A percentile compares a stretch with the other conserved stretches of the same genome.
Evolutionary conservation across 1,140 invertebrate species (phyloP).

Genomic region (Cydia amplana): DNA sequence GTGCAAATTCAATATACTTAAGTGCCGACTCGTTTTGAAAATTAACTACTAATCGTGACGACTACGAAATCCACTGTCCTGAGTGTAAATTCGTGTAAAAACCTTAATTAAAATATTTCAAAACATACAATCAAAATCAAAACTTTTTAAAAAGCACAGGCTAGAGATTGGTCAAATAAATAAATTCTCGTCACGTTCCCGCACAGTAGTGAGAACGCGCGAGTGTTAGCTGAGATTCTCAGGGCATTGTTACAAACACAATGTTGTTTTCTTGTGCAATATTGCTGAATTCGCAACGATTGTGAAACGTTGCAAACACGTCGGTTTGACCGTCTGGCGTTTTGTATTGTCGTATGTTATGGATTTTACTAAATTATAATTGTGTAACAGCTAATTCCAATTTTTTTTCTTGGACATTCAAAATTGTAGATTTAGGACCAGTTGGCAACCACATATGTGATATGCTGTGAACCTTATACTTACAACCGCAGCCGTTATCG

Average conservation of each 20-base stretch:
- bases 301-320: conserved; percentile 59
- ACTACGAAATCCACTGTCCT: too few species aligned
- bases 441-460: too few species aligned
- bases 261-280: conserved; percentile 70
- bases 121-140: too few species aligned
- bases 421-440: too few species aligned
- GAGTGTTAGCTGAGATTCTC: conserved; percentile 51
- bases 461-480: too few species aligned
- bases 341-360: conserved; percentile 56
- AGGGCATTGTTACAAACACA: conserved; percentile 57
- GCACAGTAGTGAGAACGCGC: conserved; percentile 44
- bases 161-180: conserved; percentile 31
- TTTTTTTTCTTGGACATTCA: too few species aligned
- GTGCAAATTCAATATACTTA: too few species aligned
- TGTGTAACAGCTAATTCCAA: not conserved
- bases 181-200: conserved; percentile 37
- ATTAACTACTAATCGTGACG: too few species aligned
- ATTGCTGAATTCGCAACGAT: conserved; percentile 60
- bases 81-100: too few species aligned
- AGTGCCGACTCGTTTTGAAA: too few species aligned
- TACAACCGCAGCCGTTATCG: too few species aligned
- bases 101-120: too few species aligned
- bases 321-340: conserved; percentile 54
- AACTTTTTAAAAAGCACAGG: conserved; percentile 13
- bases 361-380: conserved; percentile 44